phyloP scores from a whole-genome alignment of 2,113 vertebrate genomes.

The Coturnix japonica region DNA sequence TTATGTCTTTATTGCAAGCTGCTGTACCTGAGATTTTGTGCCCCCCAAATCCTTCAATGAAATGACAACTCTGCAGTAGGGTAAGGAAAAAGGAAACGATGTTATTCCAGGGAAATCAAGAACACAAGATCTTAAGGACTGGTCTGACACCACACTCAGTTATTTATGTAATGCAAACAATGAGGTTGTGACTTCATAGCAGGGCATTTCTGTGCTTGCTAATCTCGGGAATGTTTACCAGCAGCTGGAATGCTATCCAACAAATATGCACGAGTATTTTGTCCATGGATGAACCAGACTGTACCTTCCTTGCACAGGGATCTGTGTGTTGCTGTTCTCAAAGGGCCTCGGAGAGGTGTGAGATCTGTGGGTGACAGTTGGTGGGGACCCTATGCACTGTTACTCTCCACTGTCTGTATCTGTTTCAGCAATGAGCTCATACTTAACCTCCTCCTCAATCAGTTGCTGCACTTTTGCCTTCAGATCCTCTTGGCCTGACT shows the following conservation, averaged over 20 bases:
- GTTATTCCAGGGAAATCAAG: background rate
- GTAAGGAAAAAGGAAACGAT: background rate
- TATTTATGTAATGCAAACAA: background rate
- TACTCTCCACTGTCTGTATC: background rate
- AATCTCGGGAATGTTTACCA: background rate
- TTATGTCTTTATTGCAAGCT: background rate
- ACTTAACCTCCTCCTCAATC: background rate
- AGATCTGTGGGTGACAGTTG: background rate
- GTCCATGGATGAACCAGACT: background rate
- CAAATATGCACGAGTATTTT: background rate
- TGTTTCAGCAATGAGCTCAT: background rate
- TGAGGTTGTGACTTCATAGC: background rate
- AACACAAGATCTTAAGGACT: background rate
- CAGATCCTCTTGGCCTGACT: background rate
- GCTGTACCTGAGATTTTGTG: background rate
- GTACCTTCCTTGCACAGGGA: background rate
- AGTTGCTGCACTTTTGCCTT: background rate
- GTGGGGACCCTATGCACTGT: background rate
- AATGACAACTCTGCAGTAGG: background rate
- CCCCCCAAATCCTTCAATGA: background rate
- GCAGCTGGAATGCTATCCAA: background rate
- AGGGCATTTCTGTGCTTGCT: background rate
- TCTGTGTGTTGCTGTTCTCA: background rate
- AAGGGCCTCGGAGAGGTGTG: fast-evolving
- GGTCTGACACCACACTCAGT: background rate